phyloP scores from a whole-genome alignment of 1,140 invertebrate genomes.

The Drosophila bipectinata region DNA sequence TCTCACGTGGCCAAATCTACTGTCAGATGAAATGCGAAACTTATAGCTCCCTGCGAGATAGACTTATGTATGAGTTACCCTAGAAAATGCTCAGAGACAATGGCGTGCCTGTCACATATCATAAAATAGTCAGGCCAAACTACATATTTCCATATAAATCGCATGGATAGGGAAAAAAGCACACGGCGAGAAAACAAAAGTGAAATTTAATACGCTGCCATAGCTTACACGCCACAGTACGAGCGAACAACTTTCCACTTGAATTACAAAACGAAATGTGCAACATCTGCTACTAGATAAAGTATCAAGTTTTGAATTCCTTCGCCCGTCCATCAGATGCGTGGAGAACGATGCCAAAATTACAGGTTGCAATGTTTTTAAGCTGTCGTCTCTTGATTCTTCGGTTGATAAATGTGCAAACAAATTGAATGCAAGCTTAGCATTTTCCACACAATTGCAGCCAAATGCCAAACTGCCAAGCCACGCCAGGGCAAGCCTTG shows the following conservation, averaged over 20 bases:
- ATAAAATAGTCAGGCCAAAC: slow-evolving; percentile 37
- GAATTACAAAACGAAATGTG: slow-evolving; percentile 58
- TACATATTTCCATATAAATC: slow-evolving; percentile 54
- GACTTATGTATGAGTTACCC: slow-evolving; percentile 8
- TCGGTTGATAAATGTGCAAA: slow-evolving; percentile 57
- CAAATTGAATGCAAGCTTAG: slow-evolving; percentile 41
- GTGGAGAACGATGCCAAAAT: slow-evolving; percentile 32
- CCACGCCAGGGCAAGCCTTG: slow-evolving; percentile 23
- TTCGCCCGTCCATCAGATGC: slow-evolving; percentile 35
- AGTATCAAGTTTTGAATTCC: slow-evolving; percentile 29
- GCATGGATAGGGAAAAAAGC: slow-evolving; percentile 5
- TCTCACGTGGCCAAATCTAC: slow-evolving; percentile 46
- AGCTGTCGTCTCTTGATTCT: slow-evolving; percentile 14
- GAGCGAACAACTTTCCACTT: slow-evolving; percentile 56
- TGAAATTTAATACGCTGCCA: slow-evolving; percentile 68
- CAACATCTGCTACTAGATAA: slow-evolving; percentile 34
- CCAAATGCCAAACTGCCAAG: slow-evolving; percentile 62
- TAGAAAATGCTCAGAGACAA: slow-evolving; percentile 43
- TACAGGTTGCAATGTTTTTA: slow-evolving; percentile 41
- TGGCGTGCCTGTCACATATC: slow-evolving; percentile 48
- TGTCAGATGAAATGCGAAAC: slow-evolving; percentile 52
- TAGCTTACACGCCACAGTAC: slow-evolving; percentile 58
- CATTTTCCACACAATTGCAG: slow-evolving; percentile 53
- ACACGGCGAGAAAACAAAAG: slow-evolving; percentile 48
- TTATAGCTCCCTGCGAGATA: slow-evolving; percentile 23